Percentiles rank a stretch among this genome's conserved stretches.
These are phyloP conservation scores for Acrocera orbiculus DNA, from an alignment of 2,888 invertebrate genomes.

Conservation along the genomic window DNA sequence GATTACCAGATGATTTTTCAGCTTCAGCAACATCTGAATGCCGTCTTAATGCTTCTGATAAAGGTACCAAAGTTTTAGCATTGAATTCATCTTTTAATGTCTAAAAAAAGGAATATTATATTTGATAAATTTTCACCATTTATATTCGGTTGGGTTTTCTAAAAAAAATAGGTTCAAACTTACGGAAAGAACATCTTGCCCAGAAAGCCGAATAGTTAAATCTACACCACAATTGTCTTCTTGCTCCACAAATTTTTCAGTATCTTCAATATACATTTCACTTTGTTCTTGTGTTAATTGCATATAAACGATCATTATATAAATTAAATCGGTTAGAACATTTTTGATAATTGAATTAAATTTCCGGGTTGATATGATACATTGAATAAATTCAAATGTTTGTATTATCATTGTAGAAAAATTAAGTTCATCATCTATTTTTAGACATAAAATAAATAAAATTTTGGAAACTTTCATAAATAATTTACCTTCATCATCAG, in stretches of 20 bases:
- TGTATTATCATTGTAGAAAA: slow-evolving; percentile 46
- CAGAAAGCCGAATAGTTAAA: slow-evolving; percentile 46
- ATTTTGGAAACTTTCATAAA: background rate
- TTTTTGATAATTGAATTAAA: slow-evolving; percentile 39
- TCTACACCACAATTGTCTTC: slow-evolving; percentile 45
- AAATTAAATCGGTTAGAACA: slow-evolving; percentile 43
- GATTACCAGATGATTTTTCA: slow-evolving; percentile 31
- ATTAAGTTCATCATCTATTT: slow-evolving; percentile 39
- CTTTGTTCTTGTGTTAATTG: slow-evolving; percentile 52
- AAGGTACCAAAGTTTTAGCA: slow-evolving; percentile 34
- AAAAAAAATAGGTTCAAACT: slow-evolving; percentile 11
- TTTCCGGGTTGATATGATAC: slow-evolving; percentile 38
- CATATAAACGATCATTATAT: slow-evolving; percentile 48
- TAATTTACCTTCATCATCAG: slow-evolving; percentile 35
- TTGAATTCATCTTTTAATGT: slow-evolving; percentile 37
- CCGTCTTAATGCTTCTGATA: slow-evolving; percentile 39
- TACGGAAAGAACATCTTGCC: slow-evolving; percentile 43
- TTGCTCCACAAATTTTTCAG: slow-evolving; percentile 50
- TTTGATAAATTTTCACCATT: background rate
- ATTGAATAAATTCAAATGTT: slow-evolving; percentile 48
- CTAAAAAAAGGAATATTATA: slow-evolving; percentile 13
- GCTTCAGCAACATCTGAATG: slow-evolving; percentile 41
- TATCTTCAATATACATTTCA: slow-evolving; percentile 41
- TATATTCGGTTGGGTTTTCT: background rate
- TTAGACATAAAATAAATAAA: background rate